phyloP scores from a whole-genome alignment of 1,140 invertebrate genomes.

The Epicauta chinensis region DNA sequence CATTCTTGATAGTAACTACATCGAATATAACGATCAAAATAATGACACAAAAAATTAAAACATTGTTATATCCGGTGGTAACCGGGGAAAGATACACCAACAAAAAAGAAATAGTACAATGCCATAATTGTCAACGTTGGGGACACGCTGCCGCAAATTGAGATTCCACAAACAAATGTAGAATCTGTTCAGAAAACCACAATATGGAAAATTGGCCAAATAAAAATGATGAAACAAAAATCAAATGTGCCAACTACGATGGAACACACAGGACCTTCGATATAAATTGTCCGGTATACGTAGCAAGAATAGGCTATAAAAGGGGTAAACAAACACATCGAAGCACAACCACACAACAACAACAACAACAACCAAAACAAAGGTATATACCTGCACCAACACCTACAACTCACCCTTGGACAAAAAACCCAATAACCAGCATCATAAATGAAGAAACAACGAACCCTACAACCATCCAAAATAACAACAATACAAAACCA shows the following conservation, averaged over 20 bases:
- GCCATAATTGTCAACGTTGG: constrained; percentile 37
- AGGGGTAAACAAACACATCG: too few relatives aligned
- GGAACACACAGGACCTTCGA: constrained; percentile 28
- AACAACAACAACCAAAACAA: neutral
- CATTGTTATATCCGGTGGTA: neutral
- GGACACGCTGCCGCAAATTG: constrained; percentile 36
- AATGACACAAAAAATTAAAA: neutral
- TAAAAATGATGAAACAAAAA: neutral
- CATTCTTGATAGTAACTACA: constrained; percentile 2
- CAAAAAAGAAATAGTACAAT: constrained; percentile 29
- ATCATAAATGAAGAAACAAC: neutral
- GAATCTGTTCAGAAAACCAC: constrained; percentile 38
- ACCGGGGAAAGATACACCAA: constrained; percentile 28
- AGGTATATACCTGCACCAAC: neutral
- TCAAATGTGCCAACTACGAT: constrained; percentile 35
- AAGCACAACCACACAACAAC: neutral
- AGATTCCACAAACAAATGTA: constrained; percentile 23
- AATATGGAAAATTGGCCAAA: constrained; percentile 31
- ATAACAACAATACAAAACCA: too few relatives aligned
- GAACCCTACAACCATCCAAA: neutral
- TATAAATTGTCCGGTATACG: neutral
- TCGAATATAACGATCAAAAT: neutral
- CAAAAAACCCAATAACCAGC: too few relatives aligned
- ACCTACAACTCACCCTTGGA: neutral
- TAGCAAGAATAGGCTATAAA: neutral